A percentile compares a stretch with the other conserved stretches of the same genome.
Evolutionary conservation across 2,888 invertebrate genomes (phyloP).

Genomic region (Cantharis rufa): DNA sequence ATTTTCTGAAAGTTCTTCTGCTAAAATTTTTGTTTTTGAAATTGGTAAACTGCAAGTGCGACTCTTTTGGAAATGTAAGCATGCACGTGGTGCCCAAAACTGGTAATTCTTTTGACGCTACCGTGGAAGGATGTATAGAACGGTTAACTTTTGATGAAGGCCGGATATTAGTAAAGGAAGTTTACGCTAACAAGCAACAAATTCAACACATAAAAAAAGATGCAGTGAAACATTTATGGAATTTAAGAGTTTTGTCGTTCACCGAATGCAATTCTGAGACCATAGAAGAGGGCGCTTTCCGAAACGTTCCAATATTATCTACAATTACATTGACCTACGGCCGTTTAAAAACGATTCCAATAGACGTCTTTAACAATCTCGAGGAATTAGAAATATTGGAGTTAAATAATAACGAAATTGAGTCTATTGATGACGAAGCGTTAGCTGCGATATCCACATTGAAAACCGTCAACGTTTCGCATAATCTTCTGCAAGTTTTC

Average conservation of each 20-base stretch:
- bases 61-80: neutral
- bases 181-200: neutral
- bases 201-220: neutral
- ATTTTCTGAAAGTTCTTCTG: neutral
- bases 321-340: neutral
- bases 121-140: neutral
- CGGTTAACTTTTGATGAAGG: neutral
- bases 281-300: neutral
- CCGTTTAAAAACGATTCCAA: neutral
- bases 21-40: neutral
- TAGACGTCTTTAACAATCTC: neutral
- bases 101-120: neutral
- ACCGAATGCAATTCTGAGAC: neutral
- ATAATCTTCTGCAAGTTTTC: neutral
- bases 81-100: neutral
- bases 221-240: neutral
- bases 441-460: neutral
- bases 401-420: conserved; percentile 3
- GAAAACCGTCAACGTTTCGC: neutral
- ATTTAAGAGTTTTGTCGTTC: neutral
- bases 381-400: neutral
- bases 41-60: neutral
- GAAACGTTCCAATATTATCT: neutral
- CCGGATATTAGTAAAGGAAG: neutral
- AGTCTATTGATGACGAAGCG: neutral